Conservation (phyloP, 2,797 vertebrate species). For the Silurus aristotelis region DNA sequence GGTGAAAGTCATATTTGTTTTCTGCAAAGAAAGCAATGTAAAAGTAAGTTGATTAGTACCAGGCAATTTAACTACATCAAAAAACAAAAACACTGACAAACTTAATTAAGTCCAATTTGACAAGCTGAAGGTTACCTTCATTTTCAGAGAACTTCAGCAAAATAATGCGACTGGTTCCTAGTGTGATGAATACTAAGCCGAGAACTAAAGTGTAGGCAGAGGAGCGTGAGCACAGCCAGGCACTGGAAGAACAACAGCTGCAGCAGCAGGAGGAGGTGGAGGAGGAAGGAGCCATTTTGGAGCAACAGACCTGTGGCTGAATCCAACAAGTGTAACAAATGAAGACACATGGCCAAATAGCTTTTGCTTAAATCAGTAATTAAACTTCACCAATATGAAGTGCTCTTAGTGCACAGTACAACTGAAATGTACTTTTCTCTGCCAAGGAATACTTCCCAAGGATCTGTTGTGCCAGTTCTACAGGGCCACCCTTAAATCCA, state of each 20-base stretch:
- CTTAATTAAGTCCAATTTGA: neutral
- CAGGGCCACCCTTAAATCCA: no score
- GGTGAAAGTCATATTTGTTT: constrained; percentile 93
- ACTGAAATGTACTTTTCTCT: neutral
- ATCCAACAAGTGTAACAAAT: neutral
- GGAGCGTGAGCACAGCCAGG: constrained; percentile 74
- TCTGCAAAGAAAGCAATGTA: constrained; percentile 69
- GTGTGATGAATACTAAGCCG: constrained; percentile 78
- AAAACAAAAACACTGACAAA: neutral
- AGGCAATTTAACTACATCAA: neutral
- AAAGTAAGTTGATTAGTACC: neutral
- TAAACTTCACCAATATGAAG: neutral
- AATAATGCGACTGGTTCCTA: constrained; percentile 91
- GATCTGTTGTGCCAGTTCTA: no score
- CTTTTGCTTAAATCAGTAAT: neutral
- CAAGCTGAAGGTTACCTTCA: constrained; percentile 73
- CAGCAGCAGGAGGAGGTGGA: constrained; percentile 21
- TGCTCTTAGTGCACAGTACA: neutral
- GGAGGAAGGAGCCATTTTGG: constrained; percentile 61
- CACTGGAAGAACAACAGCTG: constrained; percentile 58
- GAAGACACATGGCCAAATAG: neutral
- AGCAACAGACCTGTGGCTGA: constrained; percentile 2
- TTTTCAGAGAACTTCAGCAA: constrained; percentile 94
- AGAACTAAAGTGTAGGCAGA: constrained; percentile 81
- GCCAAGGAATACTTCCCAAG: no score